Evolutionary conservation across 2,888 invertebrate genomes (phyloP).

Genomic region (Ryuthela nishihirai): DNA sequence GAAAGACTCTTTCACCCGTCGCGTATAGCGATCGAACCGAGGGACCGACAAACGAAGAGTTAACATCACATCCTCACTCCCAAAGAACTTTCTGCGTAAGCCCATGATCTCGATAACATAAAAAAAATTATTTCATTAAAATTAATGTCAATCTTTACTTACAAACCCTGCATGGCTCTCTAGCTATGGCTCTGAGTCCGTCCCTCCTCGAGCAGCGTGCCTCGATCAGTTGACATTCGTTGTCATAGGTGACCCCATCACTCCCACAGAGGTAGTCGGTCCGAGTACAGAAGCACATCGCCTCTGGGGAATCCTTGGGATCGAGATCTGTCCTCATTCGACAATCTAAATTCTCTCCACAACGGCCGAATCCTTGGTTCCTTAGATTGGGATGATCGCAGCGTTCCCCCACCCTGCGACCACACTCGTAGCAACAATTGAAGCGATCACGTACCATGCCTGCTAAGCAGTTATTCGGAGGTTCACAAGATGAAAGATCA

Average conservation of each 20-base stretch:
- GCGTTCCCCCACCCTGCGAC: slow-evolving; percentile 54
- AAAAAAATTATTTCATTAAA: too few relatives aligned
- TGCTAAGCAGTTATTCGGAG: slow-evolving; percentile 52
- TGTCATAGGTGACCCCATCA: slow-evolving; percentile 55
- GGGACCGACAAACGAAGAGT: too few relatives aligned
- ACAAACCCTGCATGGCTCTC: slow-evolving; percentile 56
- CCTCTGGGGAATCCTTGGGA: slow-evolving; percentile 50
- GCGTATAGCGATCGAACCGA: too few relatives aligned
- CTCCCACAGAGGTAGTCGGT: slow-evolving; percentile 56
- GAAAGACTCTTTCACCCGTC: too few relatives aligned
- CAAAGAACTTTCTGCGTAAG: too few relatives aligned
- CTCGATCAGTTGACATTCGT: slow-evolving; percentile 52
- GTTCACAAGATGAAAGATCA: slow-evolving; percentile 47
- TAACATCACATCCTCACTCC: too few relatives aligned
- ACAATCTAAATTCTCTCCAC: slow-evolving; percentile 56
- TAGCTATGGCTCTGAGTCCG: slow-evolving; percentile 50
- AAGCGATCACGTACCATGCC: slow-evolving; percentile 56
- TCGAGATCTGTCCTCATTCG: slow-evolving; percentile 53
- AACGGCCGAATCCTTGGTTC: slow-evolving; percentile 49
- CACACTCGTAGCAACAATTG: slow-evolving; percentile 57
- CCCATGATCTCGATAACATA: too few relatives aligned
- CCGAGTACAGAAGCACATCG: slow-evolving; percentile 56
- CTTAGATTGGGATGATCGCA: slow-evolving; percentile 52
- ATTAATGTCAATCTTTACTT: too few relatives aligned
- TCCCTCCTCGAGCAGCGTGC: slow-evolving; percentile 44